A percentile compares a stretch with the other conserved stretches of the same genome.
These are phyloP conservation scores for Hirtodrosophila duncani DNA, from an alignment of 2,888 invertebrate genomes.

Conservation along the genomic window DNA sequence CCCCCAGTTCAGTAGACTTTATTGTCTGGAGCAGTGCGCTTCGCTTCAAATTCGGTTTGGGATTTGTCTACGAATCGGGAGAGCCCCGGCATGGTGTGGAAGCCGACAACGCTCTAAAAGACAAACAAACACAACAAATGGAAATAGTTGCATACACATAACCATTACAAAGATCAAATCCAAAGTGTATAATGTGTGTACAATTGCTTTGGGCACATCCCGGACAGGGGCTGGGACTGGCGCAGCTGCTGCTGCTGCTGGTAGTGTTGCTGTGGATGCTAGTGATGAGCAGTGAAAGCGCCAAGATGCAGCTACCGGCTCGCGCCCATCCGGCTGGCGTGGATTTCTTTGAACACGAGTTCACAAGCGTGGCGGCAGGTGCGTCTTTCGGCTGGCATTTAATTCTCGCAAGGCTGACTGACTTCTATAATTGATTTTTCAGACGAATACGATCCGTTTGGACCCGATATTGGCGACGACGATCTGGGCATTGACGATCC, in stretches of 20 bases:
- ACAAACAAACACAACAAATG: slow-evolving; percentile 22
- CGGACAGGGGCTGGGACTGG: neutral
- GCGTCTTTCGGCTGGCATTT: slow-evolving; percentile 12
- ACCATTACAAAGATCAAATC: slow-evolving; percentile 27
- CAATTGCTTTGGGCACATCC: slow-evolving; percentile 13
- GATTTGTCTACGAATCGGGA: slow-evolving; percentile 13
- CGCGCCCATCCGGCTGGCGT: slow-evolving; percentile 56
- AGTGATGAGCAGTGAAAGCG: slow-evolving; percentile 49
- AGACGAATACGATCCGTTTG: slow-evolving; percentile 62
- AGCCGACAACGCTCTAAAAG: slow-evolving; percentile 13
- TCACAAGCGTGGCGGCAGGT: slow-evolving; percentile 55
- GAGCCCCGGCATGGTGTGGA: slow-evolving; percentile 38
- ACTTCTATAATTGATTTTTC: too few species aligned
- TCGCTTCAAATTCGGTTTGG: slow-evolving; percentile 26
- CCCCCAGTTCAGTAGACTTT: slow-evolving; percentile 48
- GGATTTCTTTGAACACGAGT: slow-evolving; percentile 73
- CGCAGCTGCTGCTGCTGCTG: slow-evolving; percentile 11
- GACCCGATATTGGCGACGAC: slow-evolving; percentile 49
- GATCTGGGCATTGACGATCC: slow-evolving; percentile 79
- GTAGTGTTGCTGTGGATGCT: slow-evolving; percentile 19
- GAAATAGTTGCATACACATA: slow-evolving; percentile 40
- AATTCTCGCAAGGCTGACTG: too few species aligned
- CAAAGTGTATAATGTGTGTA: slow-evolving; percentile 43
- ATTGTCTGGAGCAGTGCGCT: slow-evolving; percentile 47
- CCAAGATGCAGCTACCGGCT: slow-evolving; percentile 24